Evolutionary conservation across 2,113 vertebrate species (phyloP).

Genomic region (Desmodus rotundus): DNA sequence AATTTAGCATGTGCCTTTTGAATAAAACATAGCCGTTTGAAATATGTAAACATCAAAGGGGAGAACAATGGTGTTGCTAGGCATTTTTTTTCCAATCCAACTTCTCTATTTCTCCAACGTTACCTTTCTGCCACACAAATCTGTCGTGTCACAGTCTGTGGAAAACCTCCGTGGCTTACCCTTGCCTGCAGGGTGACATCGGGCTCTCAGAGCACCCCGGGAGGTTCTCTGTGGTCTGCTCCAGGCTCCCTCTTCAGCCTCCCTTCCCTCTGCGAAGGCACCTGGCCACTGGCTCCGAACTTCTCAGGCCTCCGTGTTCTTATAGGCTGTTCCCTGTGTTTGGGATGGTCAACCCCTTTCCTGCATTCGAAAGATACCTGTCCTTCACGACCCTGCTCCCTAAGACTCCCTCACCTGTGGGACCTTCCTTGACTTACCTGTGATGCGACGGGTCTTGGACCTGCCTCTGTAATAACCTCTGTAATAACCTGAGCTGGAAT

Average conservation of each 20-base stretch:
- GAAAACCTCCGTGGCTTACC: neutral
- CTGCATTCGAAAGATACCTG: neutral
- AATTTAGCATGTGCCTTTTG: slow-evolving; percentile 54
- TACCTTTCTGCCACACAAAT: neutral
- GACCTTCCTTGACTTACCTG: neutral
- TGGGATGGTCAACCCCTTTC: neutral
- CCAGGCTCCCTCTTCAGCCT: neutral
- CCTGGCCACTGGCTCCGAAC: too few relatives aligned
- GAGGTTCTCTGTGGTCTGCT: neutral
- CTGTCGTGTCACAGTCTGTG: neutral
- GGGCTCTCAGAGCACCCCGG: neutral
- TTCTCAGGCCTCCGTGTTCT: neutral
- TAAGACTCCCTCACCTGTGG: neutral
- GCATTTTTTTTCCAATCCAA: neutral
- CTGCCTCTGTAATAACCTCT: neutral
- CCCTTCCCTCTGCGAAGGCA: neutral
- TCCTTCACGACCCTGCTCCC: neutral
- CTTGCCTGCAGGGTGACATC: accelerated
- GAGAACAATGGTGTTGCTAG: neutral
- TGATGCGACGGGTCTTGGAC: neutral
- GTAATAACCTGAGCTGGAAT: neutral
- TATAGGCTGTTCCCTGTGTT: neutral
- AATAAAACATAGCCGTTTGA: slow-evolving; percentile 63
- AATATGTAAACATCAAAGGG: neutral
- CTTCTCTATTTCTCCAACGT: neutral